Percentiles rank a stretch among this genome's conserved stretches.
These are phyloP conservation scores for Patella vulgata DNA, from an alignment of 1,140 invertebrate species.

Conservation along the genomic window DNA sequence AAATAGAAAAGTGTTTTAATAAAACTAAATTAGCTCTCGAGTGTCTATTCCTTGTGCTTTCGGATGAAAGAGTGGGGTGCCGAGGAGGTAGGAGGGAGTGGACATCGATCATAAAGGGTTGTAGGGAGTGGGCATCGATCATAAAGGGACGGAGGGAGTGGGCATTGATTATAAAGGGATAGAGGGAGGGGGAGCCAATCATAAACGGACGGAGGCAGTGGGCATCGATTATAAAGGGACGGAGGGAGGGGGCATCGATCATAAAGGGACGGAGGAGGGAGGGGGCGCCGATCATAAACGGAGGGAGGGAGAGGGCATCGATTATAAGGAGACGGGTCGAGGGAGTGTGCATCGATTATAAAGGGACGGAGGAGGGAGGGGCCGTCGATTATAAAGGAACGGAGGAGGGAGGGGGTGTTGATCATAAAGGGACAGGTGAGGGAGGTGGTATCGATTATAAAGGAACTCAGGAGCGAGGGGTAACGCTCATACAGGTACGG, in stretches of 20 bases:
- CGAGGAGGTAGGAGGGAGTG: slow-evolving; percentile 3
- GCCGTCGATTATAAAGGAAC: background rate
- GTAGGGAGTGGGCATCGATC: background rate
- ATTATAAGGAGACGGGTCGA: background rate
- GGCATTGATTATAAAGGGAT: background rate
- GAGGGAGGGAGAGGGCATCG: background rate
- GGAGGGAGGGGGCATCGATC: background rate
- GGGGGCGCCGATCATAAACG: background rate
- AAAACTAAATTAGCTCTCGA: too few relatives aligned
- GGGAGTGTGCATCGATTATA: background rate
- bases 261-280: too few relatives aligned
- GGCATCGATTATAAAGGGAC: too few relatives aligned
- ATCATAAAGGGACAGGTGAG: too few relatives aligned
- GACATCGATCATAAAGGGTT: background rate
- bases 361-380: background rate
- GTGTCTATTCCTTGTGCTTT: too few relatives aligned
- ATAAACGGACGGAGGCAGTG: too few relatives aligned
- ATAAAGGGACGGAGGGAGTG: background rate
- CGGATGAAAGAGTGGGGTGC: too few relatives aligned
- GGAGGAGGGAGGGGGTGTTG: slow-evolving; percentile 7
- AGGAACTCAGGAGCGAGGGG: too few relatives aligned
- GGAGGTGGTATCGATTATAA: too few relatives aligned
- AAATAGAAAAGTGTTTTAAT: too few relatives aligned
- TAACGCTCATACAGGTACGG: too few relatives aligned
- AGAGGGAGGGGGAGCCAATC: too few relatives aligned